A percentile compares a stretch with the other conserved stretches of the same genome.
phyloP scores from a whole-genome alignment of 2,113 vertebrate genomes.

The Xenotilapia flavipinnis region DNA sequence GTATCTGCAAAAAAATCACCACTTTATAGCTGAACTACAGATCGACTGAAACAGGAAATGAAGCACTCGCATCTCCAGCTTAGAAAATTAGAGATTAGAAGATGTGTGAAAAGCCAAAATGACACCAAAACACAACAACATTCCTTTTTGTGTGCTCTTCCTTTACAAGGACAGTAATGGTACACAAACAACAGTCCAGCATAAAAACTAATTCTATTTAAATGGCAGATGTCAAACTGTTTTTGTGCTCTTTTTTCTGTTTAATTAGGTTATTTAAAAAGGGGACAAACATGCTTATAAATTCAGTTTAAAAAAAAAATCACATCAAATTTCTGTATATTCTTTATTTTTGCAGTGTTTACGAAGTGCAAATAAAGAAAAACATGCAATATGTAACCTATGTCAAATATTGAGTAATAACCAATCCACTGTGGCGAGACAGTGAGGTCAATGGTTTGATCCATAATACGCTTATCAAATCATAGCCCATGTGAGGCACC shows the following conservation, averaged over 20 bases:
- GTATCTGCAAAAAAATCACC: not conserved
- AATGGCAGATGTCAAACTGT: not conserved
- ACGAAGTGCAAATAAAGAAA: not conserved
- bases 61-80: not conserved
- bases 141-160: not conserved
- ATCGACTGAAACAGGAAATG: not conserved
- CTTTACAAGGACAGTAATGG: not conserved
- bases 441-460: not conserved
- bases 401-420: not conserved
- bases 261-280: not conserved
- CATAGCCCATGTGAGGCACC: not conserved
- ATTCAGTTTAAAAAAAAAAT: accelerated
- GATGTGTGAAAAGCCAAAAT: not conserved
- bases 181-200: not conserved
- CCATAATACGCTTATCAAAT: not conserved
- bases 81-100: not conserved
- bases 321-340: not conserved
- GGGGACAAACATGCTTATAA: not conserved
- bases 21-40: not conserved
- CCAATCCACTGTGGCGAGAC: not conserved
- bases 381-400: not conserved
- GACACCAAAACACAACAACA: not conserved
- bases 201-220: not conserved
- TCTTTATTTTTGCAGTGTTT: not conserved
- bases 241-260: not conserved